phyloP scores from a whole-genome alignment of 1,140 invertebrate genomes.

The Tetramorium alpestre region DNA sequence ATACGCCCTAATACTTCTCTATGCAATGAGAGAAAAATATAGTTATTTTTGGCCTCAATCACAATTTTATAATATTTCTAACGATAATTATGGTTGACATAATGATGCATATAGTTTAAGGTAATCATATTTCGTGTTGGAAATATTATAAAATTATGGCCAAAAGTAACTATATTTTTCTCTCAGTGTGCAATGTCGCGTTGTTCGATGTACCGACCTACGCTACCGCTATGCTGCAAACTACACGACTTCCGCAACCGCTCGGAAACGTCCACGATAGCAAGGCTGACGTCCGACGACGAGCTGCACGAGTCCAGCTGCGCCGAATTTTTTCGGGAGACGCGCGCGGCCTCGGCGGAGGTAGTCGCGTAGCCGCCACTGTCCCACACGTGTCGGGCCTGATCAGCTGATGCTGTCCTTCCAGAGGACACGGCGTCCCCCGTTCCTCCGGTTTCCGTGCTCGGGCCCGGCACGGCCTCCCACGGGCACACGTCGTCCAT shows the following conservation, averaged over 20 bases:
- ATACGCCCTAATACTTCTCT: too few species aligned
- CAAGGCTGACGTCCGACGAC: slow-evolving; percentile 90
- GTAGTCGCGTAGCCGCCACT: neutral
- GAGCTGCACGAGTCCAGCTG: slow-evolving; percentile 88
- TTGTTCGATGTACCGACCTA: slow-evolving; percentile 78
- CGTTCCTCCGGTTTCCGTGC: slow-evolving; percentile 67
- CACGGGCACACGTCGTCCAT: slow-evolving; percentile 90
- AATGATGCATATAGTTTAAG: too few species aligned
- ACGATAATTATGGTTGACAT: too few species aligned
- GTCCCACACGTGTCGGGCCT: slow-evolving; percentile 57
- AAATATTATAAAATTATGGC: too few species aligned
- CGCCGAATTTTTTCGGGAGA: slow-evolving; percentile 86
- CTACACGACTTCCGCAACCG: slow-evolving; percentile 86
- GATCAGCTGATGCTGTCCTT: slow-evolving; percentile 71
- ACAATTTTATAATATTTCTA: too few species aligned
- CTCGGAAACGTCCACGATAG: slow-evolving; percentile 87
- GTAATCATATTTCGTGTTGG: too few species aligned
- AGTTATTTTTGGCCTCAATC: too few species aligned
- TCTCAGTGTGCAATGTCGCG: too few species aligned
- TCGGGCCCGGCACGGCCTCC: slow-evolving; percentile 84
- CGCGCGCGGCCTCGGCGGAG: slow-evolving; percentile 42
- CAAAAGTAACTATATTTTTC: too few species aligned
- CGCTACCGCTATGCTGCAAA: slow-evolving; percentile 88
- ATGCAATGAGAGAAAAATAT: too few species aligned
- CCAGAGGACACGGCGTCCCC: slow-evolving; percentile 66